phyloP scores from a whole-genome alignment of 2,797 vertebrate genomes.

The Enteromius radiatus region DNA sequence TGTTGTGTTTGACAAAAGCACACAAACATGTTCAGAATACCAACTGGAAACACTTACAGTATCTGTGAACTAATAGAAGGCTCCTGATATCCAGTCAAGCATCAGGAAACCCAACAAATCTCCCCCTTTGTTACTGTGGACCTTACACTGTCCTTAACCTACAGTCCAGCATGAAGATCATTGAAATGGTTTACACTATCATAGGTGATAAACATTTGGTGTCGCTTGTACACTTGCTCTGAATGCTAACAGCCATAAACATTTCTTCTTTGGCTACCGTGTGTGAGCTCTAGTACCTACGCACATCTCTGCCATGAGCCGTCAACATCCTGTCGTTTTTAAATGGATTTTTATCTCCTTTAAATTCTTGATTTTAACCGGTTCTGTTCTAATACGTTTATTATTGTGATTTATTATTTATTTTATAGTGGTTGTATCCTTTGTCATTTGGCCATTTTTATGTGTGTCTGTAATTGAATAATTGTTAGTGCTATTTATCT shows the following conservation, averaged over 20 bases:
- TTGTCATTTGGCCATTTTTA: slow-evolving; percentile 50
- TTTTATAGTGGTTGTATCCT: slow-evolving; percentile 34
- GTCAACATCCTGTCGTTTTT: slow-evolving; percentile 12
- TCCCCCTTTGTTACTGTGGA: slow-evolving; percentile 11
- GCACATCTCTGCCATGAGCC: slow-evolving; percentile 27
- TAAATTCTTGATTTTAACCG: slow-evolving; percentile 39
- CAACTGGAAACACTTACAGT: neutral
- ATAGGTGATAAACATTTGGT: slow-evolving; percentile 24
- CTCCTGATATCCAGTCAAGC: neutral
- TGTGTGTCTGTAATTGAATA: slow-evolving; percentile 52
- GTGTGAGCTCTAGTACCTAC: slow-evolving; percentile 30
- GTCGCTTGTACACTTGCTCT: slow-evolving; percentile 21
- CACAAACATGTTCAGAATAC: neutral
- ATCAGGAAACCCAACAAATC: neutral
- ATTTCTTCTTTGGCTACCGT: slow-evolving; percentile 35
- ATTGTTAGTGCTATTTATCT: slow-evolving; percentile 55
- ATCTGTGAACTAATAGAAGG: neutral
- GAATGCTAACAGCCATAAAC: slow-evolving; percentile 27
- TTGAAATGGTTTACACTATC: slow-evolving; percentile 17
- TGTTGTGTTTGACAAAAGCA: slow-evolving; percentile 10
- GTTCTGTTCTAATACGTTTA: slow-evolving; percentile 13
- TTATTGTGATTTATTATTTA: slow-evolving; percentile 33
- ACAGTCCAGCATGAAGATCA: slow-evolving; percentile 19
- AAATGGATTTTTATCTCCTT: slow-evolving; percentile 18
- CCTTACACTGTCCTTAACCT: slow-evolving; percentile 15